Conservation (phyloP, 2,113 vertebrate species). For the Mesitornis unicolor region DNA sequence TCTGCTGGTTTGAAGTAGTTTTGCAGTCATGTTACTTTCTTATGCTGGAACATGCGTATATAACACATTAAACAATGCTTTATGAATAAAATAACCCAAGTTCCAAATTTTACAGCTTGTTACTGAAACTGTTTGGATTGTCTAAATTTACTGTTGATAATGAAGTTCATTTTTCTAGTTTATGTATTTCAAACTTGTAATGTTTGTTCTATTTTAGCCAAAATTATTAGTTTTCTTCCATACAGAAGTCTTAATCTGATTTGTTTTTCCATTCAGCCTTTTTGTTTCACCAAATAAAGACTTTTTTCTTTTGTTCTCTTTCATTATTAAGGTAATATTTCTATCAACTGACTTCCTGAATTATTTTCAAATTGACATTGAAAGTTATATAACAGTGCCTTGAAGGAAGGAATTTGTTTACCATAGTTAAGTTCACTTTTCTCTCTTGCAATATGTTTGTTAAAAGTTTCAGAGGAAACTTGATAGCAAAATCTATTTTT, state of each 20-base stretch:
- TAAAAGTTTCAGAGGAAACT: neutral
- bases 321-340: neutral
- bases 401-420: neutral
- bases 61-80: neutral
- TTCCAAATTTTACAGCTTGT: neutral
- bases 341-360: neutral
- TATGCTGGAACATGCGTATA: neutral
- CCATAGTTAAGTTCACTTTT: neutral
- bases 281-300: neutral
- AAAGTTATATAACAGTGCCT: neutral
- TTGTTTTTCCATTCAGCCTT: neutral
- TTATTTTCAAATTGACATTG: neutral
- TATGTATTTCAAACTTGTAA: neutral
- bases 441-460: neutral
- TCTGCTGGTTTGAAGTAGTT: neutral
- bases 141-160: neutral
- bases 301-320: neutral
- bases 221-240: neutral
- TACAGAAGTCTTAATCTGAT: neutral
- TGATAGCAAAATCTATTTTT: neutral
- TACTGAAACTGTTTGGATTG: neutral
- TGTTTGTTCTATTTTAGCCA: neutral
- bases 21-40: neutral
- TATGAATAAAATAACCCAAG: neutral
- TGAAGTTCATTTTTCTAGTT: neutral